These are phyloP conservation scores for Barnardius zonarius DNA, from an alignment of 2,113 vertebrate genomes.

Conservation along the genomic window DNA sequence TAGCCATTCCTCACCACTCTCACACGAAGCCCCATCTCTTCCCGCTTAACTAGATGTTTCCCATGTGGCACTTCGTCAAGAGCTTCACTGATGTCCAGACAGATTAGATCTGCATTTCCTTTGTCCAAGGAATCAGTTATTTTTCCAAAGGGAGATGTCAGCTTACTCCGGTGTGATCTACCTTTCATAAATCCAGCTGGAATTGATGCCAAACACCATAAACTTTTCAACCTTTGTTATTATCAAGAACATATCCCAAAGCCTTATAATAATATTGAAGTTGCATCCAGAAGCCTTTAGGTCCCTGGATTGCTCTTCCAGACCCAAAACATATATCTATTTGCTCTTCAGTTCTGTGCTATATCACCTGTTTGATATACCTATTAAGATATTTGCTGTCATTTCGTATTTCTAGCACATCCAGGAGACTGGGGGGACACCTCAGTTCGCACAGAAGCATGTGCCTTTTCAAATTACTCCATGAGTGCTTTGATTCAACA, in stretches of 20 bases:
- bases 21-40: not conserved
- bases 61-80: slow-evolving; percentile 28
- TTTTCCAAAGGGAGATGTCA: not conserved
- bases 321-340: not conserved
- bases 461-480: not conserved
- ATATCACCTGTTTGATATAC: not conserved
- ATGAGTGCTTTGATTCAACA: not conserved
- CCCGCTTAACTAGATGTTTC: slow-evolving; percentile 52
- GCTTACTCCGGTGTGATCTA: not conserved
- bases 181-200: not conserved
- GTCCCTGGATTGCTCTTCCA: not conserved
- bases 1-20: slow-evolving; percentile 62
- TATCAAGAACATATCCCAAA: not conserved
- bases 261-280: slow-evolving; percentile 7
- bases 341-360: not conserved
- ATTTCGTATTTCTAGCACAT: not conserved
- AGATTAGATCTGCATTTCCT: slow-evolving; percentile 19
- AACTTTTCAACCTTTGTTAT: not conserved
- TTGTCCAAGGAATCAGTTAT: not conserved
- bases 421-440: not conserved
- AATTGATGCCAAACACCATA: not conserved
- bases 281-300: not conserved
- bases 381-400: slow-evolving; percentile 28
- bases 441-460: not conserved
- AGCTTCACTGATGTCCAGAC: slow-evolving; percentile 18